Evolutionary conservation across 2,113 vertebrate species (phyloP), one percentile per base, ranked within the genome.

Genomic region (Chrysochloris asiatica): DNA sequence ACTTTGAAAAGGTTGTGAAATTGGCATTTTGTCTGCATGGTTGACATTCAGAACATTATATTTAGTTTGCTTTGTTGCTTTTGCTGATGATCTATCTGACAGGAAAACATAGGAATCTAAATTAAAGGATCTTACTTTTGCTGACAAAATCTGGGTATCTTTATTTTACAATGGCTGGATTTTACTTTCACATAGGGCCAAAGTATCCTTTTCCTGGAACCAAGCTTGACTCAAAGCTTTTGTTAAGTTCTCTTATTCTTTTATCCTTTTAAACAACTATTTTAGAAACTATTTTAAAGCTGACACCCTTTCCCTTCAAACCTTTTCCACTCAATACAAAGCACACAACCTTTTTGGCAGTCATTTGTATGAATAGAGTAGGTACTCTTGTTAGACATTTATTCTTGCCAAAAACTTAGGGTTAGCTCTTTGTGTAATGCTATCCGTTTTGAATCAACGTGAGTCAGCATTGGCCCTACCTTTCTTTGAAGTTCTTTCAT

Each of bases 241-340:
- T 90, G 50, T 94, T n/a, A 80, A 93, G 52, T 90, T 96, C 88
- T 89, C 45, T 85, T 82, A 59, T 87, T 94, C 72, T 93, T 91
- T 95, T 94, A 91, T 89, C 59, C 38, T 95, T 94, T 89, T 72
- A 76, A 93, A 36, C 54, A 93, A 76, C 91, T 94, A 91, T 91
- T 95, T 96, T 93, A 83, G 89, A 83, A 88, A 67, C 83, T 94
- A 10, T 95, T 95, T 95, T 93, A 88, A 93, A 84, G 92, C 73
- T 90, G 90, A 92, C 47, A 89, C 47, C 36, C 86, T 28, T 94
- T 92, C 75, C 38, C 61, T 86, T 90, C 43, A 86, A 81, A 86
- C 50, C 61, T 89, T 95, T 94, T 87, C 81, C 17, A 3, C 24
- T 92, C 30, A 72, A 45, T 79, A 88, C 65, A 93, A 78, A 95